Percentiles rank a stretch among this genome's conserved stretches.
Conservation (phyloP, 2,797 vertebrate species). For the Mus minutoides region DNA sequence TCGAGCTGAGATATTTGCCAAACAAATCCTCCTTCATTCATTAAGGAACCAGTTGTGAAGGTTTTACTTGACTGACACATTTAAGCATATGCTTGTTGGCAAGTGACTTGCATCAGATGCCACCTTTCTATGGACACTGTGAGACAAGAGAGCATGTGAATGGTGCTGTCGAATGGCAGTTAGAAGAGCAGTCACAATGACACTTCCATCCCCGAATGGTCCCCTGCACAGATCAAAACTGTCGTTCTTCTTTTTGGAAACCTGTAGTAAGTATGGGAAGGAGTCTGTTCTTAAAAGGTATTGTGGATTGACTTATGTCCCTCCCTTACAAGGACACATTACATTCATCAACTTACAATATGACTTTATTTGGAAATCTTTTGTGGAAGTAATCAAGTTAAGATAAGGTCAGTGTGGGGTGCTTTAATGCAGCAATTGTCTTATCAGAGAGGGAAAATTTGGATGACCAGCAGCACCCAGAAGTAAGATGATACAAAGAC, state of each 20-base stretch:
- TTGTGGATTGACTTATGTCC: neutral
- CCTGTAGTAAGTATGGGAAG: conserved; percentile 78
- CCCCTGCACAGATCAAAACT: conserved; percentile 80
- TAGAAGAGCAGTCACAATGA: conserved; percentile 62
- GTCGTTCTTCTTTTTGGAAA: conserved; percentile 74
- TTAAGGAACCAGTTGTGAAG: conserved; percentile 13
- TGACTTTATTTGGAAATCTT: conserved; percentile 7
- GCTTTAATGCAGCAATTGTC: neutral
- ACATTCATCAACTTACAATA: neutral
- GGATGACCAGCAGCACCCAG: neutral
- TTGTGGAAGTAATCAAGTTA: neutral
- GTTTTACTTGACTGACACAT: neutral
- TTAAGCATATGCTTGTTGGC: neutral
- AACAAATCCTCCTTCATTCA: neutral
- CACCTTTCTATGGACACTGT: conserved; percentile 63
- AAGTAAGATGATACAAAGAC: neutral
- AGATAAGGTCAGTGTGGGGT: neutral
- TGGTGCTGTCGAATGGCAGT: conserved; percentile 77
- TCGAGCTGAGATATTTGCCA: conserved; percentile 15
- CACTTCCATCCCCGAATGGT: conserved; percentile 55
- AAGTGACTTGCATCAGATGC: neutral
- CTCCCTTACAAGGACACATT: neutral
- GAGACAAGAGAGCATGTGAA: conserved; percentile 61
- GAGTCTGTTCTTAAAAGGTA: conserved; percentile 69
- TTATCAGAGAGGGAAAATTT: neutral